phyloP scores from a whole-genome alignment of 2,113 vertebrate species.

The Ascaphus truei region DNA sequence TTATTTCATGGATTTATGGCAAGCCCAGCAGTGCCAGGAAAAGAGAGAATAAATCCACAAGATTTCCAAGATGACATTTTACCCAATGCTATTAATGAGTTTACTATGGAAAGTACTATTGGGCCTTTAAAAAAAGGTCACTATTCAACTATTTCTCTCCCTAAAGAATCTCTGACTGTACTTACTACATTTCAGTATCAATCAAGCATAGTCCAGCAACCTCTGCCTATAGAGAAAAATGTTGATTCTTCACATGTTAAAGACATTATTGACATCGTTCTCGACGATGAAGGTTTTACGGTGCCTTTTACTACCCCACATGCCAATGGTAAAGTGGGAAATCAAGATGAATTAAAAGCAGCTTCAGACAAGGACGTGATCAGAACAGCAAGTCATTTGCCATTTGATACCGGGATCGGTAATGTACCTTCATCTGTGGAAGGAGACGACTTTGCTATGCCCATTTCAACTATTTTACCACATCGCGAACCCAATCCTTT shows the following conservation, averaged over 20 bases:
- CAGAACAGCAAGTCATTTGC: neutral
- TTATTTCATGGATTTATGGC: neutral
- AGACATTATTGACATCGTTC: neutral
- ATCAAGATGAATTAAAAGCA: neutral
- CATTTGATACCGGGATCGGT: neutral
- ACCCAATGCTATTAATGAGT: no score
- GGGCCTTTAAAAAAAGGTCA: neutral
- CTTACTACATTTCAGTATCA: neutral
- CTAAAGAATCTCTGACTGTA: neutral
- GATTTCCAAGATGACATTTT: neutral
- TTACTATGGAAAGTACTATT: neutral
- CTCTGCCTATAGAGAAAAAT: neutral
- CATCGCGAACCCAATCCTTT: neutral
- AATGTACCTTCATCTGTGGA: neutral
- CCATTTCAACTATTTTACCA: neutral
- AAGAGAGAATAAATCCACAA: neutral
- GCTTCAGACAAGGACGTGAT: neutral
- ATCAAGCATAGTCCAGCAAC: neutral
- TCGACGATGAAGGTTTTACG: neutral
- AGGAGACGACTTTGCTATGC: neutral
- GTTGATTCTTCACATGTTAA: no score
- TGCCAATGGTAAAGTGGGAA: neutral
- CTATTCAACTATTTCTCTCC: neutral
- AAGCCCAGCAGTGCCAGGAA: neutral
- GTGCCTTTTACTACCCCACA: slow-evolving; percentile 16